Evolutionary conservation across 2,113 vertebrate genomes (phyloP).

Genomic region (Conger conger): DNA sequence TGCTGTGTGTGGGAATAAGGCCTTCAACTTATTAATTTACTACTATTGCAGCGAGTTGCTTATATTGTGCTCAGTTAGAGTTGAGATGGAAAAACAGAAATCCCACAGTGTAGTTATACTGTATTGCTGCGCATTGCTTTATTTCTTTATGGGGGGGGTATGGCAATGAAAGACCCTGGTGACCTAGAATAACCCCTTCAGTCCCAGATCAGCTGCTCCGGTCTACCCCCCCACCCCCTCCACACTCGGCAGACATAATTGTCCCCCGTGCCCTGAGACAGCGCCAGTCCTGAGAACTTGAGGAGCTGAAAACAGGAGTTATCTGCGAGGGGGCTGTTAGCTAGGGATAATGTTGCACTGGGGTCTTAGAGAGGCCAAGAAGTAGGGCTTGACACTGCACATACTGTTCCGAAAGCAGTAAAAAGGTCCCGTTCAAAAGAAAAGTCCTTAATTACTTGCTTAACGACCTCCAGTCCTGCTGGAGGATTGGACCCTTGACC

Average conservation of each 20-base stretch:
- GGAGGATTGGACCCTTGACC: slow-evolving; percentile 10
- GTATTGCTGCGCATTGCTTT: background rate
- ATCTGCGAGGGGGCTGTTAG: slow-evolving; percentile 1
- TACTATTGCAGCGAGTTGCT: background rate
- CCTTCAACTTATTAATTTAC: background rate
- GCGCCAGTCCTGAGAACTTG: background rate
- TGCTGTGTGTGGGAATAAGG: background rate
- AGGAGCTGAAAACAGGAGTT: slow-evolving; percentile 6
- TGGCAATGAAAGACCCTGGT: background rate
- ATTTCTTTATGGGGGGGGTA: background rate
- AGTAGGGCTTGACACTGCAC: slow-evolving; percentile 11
- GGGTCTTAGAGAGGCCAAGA: slow-evolving; percentile 12
- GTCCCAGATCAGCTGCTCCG: background rate
- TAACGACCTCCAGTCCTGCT: slow-evolving; percentile 11
- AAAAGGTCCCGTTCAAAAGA: background rate
- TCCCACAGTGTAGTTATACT: background rate
- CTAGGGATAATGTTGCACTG: slow-evolving; percentile 7
- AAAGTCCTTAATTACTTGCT: background rate
- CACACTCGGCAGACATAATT: background rate
- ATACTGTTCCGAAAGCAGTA: background rate
- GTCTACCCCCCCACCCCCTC: background rate
- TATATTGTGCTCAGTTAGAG: background rate
- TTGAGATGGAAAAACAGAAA: background rate
- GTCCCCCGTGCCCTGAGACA: background rate
- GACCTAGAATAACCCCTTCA: background rate